phyloP scores from a whole-genome alignment of 2,888 invertebrate species.

The Apeira syringaria region DNA sequence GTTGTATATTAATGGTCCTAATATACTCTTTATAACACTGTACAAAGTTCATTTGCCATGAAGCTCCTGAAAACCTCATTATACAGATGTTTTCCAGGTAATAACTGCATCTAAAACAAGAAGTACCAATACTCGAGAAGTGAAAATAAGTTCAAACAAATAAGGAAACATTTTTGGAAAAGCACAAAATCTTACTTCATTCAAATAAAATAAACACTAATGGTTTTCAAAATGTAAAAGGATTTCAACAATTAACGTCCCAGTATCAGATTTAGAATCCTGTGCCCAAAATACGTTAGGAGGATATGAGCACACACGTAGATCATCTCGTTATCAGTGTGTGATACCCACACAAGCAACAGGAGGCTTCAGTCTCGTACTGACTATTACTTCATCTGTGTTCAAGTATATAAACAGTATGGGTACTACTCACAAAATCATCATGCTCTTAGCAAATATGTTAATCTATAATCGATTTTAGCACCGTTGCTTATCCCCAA shows the following conservation, averaged over 20 bases:
- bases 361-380: conserved; percentile 44
- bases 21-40: neutral
- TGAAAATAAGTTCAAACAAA: conserved; percentile 7
- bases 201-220: conserved; percentile 8
- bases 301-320: conserved; percentile 44
- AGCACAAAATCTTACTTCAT: neutral
- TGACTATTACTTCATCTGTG: conserved; percentile 7
- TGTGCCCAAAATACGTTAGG: conserved; percentile 48
- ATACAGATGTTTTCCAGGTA: neutral
- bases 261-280: conserved; percentile 22
- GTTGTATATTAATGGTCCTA: neutral
- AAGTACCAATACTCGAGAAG: neutral
- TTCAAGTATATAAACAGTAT: conserved; percentile 6
- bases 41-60: neutral
- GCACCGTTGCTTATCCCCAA: too few relatives aligned
- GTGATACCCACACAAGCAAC: conserved; percentile 38
- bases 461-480: too few relatives aligned
- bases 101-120: conserved; percentile 1
- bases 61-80: neutral
- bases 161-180: conserved; percentile 11
- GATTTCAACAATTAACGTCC: conserved; percentile 11
- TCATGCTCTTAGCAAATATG: too few relatives aligned
- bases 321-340: conserved; percentile 42
- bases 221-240: conserved; percentile 7
- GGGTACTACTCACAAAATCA: neutral